Evolutionary conservation across 2,797 vertebrate species (phyloP), one percentile per base, ranked within the genome.

Genomic region (Agapornis canus): DNA sequence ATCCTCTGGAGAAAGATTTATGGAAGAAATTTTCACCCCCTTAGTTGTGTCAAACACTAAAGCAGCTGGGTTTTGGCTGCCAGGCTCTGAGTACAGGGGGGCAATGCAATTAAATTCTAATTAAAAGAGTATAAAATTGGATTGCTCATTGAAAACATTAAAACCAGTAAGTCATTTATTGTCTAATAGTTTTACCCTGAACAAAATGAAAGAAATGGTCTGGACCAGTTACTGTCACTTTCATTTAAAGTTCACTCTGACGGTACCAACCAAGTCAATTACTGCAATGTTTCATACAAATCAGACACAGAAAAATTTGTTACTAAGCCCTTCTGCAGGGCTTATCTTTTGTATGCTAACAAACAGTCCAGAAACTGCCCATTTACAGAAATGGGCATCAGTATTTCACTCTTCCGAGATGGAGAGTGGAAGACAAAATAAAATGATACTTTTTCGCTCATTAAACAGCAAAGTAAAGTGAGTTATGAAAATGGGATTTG

Each of bases 51-150:
- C 91, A 92, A 89, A 87, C 45, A 85, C 35, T 37, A 49, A 31
- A 68, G 64, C 79, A 89, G 61, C 69, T 86, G 72, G 32, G 89
- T 92, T 82, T 92, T 82, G 45, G 60, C 84, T 94, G 85, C 76
- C 85, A 78, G 65, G 65, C 37, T 85, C 60, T 4, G 5, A 85
- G 69, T 64, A 22, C 71, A 83, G 92, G 32, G 37, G 42, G 61
- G 31, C 15, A 96, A 87, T 83, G 72, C 87, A 94, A 96, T 92
- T 94, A 94, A 82, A 85, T 73, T 3, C 82, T 94, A 95, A 93
- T 92, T 95, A 91, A 93, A 78, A 90, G 56, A 75, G 48, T 68
- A 87, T 49, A 94, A 94, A 92, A 96, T 61, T 86, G 89, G 87
- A 76, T 85, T 92, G 48, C 61, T 92, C 91, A 94, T 11, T 90